Conservation (phyloP, 2,888 invertebrate species). For the Tiliacea aurago region DNA sequence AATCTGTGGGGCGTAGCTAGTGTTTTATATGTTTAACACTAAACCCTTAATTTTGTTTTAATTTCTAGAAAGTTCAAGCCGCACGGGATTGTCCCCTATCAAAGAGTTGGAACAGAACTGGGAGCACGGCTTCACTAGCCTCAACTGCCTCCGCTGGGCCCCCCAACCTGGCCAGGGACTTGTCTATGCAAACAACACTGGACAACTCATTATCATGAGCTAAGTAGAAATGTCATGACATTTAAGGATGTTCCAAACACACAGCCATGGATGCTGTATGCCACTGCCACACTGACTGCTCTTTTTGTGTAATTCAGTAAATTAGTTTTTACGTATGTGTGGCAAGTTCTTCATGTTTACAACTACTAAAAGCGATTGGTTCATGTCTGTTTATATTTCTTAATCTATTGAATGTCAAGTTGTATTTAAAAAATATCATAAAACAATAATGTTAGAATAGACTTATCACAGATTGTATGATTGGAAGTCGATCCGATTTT, state of each 20-base stretch:
- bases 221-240: conserved; percentile 73
- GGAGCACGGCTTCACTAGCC: conserved; percentile 92
- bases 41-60: conserved; percentile 7
- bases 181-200: conserved; percentile 96
- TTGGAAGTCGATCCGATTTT: conserved; percentile 49
- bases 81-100: conserved; percentile 88
- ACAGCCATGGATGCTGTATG: conserved; percentile 41
- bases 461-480: conserved; percentile 50
- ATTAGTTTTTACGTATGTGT: conserved; percentile 45
- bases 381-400: conserved; percentile 50
- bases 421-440: conserved; percentile 57
- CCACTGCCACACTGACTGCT: conserved; percentile 58
- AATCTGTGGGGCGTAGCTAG: no score
- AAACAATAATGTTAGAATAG: conserved; percentile 51
- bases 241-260: conserved; percentile 40
- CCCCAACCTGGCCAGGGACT: conserved; percentile 96
- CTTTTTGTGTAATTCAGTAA: conserved; percentile 41
- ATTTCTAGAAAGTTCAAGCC: conserved; percentile 81
- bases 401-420: conserved; percentile 54
- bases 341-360: conserved; percentile 54
- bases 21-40: neutral
- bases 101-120: conserved; percentile 92
- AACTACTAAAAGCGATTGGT: conserved; percentile 46
- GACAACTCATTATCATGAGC: conserved; percentile 94
- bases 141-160: conserved; percentile 96